Evolutionary conservation across 2,888 invertebrate genomes (phyloP).

Genomic region (Calameuta filiformis): DNA sequence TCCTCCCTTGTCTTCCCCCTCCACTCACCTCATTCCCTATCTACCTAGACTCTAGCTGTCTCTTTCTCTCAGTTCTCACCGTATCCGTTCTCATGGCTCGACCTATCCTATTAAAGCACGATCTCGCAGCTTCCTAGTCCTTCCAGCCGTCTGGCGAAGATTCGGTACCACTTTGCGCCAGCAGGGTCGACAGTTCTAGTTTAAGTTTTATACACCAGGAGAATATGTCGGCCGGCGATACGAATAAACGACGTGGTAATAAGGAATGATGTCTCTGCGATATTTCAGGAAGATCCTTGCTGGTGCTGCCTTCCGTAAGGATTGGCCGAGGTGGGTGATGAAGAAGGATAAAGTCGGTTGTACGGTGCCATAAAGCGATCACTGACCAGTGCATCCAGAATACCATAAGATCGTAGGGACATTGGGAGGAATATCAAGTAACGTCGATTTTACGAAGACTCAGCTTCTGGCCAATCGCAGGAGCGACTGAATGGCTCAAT

Average conservation of each 20-base stretch:
- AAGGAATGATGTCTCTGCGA: constrained; percentile 48
- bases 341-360: constrained; percentile 1
- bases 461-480: not conserved
- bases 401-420: not conserved
- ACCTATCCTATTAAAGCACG: constrained; percentile 40
- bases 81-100: not conserved
- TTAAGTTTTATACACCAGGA: constrained; percentile 37
- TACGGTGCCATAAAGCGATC: constrained; percentile 19
- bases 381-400: constrained; percentile 22
- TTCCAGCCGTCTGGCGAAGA: not conserved
- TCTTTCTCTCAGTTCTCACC: not conserved
- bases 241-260: constrained; percentile 39
- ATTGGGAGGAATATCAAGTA: not conserved
- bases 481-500: not conserved
- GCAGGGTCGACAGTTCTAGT: not conserved
- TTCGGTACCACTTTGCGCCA: not conserved
- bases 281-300: constrained; percentile 40
- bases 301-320: not conserved
- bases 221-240: constrained; percentile 23
- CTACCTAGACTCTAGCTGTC: not conserved
- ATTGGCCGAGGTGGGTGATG: not conserved
- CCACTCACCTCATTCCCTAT: not conserved
- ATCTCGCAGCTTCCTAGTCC: constrained; percentile 23
- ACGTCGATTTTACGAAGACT: not conserved
- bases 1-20: not conserved